Base-by-base conservation (phyloP, 64 coral and sea anemone species). In the Montipora sp. region DNA sequence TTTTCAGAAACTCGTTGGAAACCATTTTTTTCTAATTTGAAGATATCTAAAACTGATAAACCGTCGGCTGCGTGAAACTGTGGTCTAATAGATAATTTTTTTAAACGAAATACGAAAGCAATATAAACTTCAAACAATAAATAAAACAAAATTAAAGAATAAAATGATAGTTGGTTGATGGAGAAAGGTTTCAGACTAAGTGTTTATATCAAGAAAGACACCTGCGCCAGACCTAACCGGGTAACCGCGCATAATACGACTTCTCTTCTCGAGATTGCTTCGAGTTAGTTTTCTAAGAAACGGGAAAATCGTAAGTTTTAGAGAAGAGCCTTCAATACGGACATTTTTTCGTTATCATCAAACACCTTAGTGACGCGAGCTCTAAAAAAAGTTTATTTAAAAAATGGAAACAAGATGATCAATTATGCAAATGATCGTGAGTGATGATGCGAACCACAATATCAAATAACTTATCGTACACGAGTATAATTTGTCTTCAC, bases 401-500 rank as follows among this genome's bases (percentile, higher is more conserved):
- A 85, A 14, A 83, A 36, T 67, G 43, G 24, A 70, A 44, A 68
- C 47, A 47, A 46, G 61, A 16, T 49, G 65, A 85, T 46, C 82
- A 85, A 72, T 85, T 85, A 85, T 85, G 82, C 63, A 72, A 85
- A 85, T 85, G 18, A 22, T 0, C 1, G 18, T 85, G 16, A 21
- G 15, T 85, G 65, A 85, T 72, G 82, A 72, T 8, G 18, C 61
- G 19, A 71, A n/a, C 45, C 82, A 85, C 82, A 85, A 85, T 85
- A 85, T 44, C 44, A 85, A 71, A 85, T 85, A 85, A 85, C 82
- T 85, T 85, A 67, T 72, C 82, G 61, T 50, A 63, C 50, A 71
- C 82, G 82, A 36, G 36, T 68, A 47, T 85, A 85, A 85, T 85
- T 85, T 72, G 65, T 85, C 82, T 72, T 85, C 82, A 66, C n/a